A percentile compares a stretch with the other conserved stretches of the same genome.
phyloP scores from a whole-genome alignment of 1,140 invertebrate species.

The Myzus persicae region DNA sequence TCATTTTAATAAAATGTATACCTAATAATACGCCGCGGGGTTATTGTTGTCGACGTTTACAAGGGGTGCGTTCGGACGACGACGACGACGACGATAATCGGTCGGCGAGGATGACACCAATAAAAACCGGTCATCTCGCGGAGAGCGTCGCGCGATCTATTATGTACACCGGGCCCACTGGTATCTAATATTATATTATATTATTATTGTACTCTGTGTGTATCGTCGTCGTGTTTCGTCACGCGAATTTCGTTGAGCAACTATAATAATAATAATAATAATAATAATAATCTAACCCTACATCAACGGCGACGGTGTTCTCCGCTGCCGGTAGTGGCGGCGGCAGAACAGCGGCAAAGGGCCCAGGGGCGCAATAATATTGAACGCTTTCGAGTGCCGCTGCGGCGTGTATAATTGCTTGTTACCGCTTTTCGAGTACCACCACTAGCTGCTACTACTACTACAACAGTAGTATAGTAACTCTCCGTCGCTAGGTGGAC shows the following conservation, averaged over 20 bases:
- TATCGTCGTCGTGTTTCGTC: slow-evolving; percentile 33
- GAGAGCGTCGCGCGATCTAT: not conserved
- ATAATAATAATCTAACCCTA: not conserved
- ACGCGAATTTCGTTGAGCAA: not conserved
- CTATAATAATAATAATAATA: not conserved
- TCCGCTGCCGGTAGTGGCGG: not conserved
- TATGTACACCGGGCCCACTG: slow-evolving; percentile 1
- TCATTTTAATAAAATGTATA: slow-evolving; percentile 34
- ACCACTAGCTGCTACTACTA: not conserved
- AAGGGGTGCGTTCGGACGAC: slow-evolving; percentile 5
- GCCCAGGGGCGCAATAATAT: slow-evolving; percentile 40
- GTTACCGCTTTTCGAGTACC: slow-evolving; percentile 45
- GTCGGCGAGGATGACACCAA: slow-evolving; percentile 29
- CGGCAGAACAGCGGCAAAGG: not conserved
- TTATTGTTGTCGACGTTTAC: not conserved
- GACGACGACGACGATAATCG: slow-evolving; percentile 30
- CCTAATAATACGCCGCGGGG: not conserved
- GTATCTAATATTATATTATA: slow-evolving; percentile 36
- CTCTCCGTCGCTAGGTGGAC: not conserved
- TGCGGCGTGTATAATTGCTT: slow-evolving; percentile 56
- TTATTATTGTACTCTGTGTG: not conserved
- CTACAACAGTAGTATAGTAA: not conserved
- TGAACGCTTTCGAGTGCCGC: slow-evolving; percentile 47
- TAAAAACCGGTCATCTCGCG: slow-evolving; percentile 41
- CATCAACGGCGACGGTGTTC: not conserved